phyloP scores from a whole-genome alignment of 2,888 invertebrate species.

The Melinopterus prodromus region DNA sequence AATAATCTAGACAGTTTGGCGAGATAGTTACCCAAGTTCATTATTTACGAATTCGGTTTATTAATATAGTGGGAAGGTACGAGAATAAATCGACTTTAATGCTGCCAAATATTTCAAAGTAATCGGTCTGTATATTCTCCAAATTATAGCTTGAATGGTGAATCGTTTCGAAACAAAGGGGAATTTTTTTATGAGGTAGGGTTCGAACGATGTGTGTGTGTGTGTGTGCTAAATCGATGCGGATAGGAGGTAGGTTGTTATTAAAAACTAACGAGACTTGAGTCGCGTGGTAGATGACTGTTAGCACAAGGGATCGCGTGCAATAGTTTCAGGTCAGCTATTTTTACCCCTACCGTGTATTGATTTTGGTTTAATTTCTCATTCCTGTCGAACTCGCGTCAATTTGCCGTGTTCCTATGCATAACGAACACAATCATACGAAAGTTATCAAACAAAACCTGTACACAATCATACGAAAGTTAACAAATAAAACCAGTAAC shows the following conservation, averaged over 20 bases:
- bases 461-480: too few species aligned
- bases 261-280: neutral
- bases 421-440: too few species aligned
- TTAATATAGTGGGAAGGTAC: neutral
- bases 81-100: neutral
- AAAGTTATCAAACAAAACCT: too few species aligned
- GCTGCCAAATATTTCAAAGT: neutral
- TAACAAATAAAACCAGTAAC: too few species aligned
- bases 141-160: neutral
- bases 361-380: neutral
- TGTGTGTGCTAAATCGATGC: neutral
- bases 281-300: neutral
- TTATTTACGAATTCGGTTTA: neutral
- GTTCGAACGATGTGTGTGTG: too few species aligned
- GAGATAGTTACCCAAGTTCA: neutral
- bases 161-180: too few species aligned
- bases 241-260: neutral
- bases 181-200: too few species aligned
- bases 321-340: neutral
- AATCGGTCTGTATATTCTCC: neutral
- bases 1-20: neutral
- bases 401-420: neutral
- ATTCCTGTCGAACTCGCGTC: neutral
- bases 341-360: slow-evolving; percentile 4
- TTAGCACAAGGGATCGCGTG: neutral